phyloP scores from a whole-genome alignment of 1,140 invertebrate genomes.

The Pachypsylla venusta region DNA sequence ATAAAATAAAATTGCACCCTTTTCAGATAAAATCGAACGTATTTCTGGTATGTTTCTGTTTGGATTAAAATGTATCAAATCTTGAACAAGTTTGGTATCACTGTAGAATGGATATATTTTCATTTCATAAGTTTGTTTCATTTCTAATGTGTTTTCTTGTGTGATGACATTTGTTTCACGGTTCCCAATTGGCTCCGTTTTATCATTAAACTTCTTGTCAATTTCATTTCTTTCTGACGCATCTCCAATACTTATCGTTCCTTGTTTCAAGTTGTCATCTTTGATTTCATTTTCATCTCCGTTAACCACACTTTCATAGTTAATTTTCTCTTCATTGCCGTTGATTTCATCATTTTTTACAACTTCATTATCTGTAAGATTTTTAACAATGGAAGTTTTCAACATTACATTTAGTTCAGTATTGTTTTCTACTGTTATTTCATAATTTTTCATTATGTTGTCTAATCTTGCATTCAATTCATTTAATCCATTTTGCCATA shows the following conservation, averaged over 20 bases:
- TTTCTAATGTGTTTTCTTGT: too few relatives aligned
- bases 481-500: background rate
- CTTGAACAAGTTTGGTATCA: background rate
- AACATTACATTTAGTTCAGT: background rate
- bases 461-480: background rate
- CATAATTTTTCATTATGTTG: background rate
- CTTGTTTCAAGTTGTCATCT: too few relatives aligned
- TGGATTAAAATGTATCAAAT: background rate
- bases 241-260: too few relatives aligned
- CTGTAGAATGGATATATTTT: background rate
- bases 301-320: too few relatives aligned
- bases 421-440: background rate
- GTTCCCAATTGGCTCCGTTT: too few relatives aligned
- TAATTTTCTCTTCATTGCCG: too few relatives aligned
- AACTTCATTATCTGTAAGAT: background rate
- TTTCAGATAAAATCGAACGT: background rate
- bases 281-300: too few relatives aligned
- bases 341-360: too few relatives aligned
- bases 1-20: conserved; percentile 6
- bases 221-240: too few relatives aligned
- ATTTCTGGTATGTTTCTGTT: background rate
- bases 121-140: background rate
- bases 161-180: too few relatives aligned
- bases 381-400: background rate
- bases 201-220: too few relatives aligned